Conservation (phyloP, 2,797 vertebrate species). For the Anisognathus igniventris region DNA sequence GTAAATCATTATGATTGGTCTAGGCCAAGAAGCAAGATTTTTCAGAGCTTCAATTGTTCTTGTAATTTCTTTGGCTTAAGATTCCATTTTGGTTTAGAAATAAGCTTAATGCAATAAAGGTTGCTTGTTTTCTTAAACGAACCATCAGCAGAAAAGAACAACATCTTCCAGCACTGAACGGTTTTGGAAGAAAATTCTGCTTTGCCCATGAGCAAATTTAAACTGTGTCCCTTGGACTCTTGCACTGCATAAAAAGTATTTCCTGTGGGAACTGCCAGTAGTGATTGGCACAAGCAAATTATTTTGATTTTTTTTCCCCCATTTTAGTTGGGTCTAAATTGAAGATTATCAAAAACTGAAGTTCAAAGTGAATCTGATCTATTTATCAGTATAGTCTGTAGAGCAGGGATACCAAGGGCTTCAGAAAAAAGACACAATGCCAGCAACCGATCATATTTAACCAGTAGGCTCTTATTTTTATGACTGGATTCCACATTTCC, state of each 20-base stretch:
- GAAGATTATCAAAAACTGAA: neutral
- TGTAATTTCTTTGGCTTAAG: conserved; percentile 52
- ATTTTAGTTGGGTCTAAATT: neutral
- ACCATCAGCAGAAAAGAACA: neutral
- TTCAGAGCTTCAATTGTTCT: conserved; percentile 57
- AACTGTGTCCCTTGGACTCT: neutral
- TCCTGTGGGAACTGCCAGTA: neutral
- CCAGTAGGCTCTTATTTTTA: neutral
- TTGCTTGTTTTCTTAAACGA: conserved; percentile 23
- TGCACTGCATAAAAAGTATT: neutral
- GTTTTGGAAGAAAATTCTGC: neutral
- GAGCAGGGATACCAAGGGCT: neutral
- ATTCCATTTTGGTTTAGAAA: conserved; percentile 55
- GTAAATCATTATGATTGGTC: conserved; percentile 59
- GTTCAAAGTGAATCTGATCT: neutral
- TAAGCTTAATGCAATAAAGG: neutral
- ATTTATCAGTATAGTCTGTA: neutral
- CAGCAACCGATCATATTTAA: neutral
- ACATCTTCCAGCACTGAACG: neutral
- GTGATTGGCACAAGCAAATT: neutral
- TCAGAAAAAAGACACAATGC: neutral
- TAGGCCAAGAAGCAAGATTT: conserved; percentile 43
- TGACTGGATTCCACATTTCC: neutral
- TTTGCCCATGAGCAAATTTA: neutral
- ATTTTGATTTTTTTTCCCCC: neutral